Base-by-base conservation (phyloP, 2,888 invertebrate genomes). In the Lochmaea capreae region DNA sequence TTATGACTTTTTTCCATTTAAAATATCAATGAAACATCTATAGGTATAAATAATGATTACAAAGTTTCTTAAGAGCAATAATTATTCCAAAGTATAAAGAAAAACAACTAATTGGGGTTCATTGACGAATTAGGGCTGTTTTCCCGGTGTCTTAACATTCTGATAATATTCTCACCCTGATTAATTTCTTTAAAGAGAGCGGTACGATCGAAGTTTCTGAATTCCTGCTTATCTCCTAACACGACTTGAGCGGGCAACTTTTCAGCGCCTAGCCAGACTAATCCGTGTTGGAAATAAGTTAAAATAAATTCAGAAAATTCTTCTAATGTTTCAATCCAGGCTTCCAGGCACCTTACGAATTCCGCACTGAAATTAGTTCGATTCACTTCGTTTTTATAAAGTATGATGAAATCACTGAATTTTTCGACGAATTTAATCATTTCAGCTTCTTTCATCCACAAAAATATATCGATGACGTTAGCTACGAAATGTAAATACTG, bases 121-220 rank as follows among this genome's bases (percentile, higher is more conserved):
- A 26, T 22, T 26, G 26, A 43, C 16, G 52, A 26, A 65, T 22
- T 14, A 11, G 49, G 52, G 22, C 46, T 59, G n/a, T 65, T 65
- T 12, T 61, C 67, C 22, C 65, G 67, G 39, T 74, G 73, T 54
- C 76, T 73, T 52, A 79, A 66, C 14, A 78, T 71, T 18, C 76
- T 73, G n/a, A 67, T 72, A 61, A 78, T 77, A 63, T 74, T 76
- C 66, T 81, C 76, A n/a, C 76, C 78, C 65, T 79, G 77, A 65
- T 76, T 77, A 42, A 80, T 80, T 70, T 80, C 77, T 26, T 76
- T 69, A 26, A 76, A 76, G 11, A 81, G 68, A 6, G 76, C 73
- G 11, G 58, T 63, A 11, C 78, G 76, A 33, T 79, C 73, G 46
- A 74, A 75, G 12, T 72, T 75, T 65, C 73, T 75, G 49, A 71